These are phyloP conservation scores for Lasioglossum morio DNA, from an alignment of 2,888 invertebrate species.

Conservation along the genomic window DNA sequence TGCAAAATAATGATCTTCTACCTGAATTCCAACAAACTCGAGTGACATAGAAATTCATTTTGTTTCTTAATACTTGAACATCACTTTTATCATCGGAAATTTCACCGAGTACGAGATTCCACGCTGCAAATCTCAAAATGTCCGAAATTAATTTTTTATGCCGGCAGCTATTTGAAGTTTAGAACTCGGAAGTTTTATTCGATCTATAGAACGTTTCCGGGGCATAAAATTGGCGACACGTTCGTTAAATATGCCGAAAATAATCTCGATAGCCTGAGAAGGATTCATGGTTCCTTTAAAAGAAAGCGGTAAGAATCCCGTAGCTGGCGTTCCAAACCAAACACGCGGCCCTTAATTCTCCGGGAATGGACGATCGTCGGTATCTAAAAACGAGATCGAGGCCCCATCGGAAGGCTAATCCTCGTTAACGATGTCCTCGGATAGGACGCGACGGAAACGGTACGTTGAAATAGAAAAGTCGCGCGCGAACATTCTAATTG, in stretches of 20 bases:
- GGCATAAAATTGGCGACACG: not conserved
- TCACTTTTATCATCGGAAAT: not conserved
- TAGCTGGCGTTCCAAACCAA: not conserved
- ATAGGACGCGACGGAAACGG: not conserved
- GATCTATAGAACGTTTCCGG: not conserved
- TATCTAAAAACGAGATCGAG: not conserved
- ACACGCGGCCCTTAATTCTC: not conserved
- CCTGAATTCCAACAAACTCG: not conserved
- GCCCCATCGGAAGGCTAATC: not conserved
- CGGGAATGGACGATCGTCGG: not conserved
- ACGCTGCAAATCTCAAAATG: not conserved
- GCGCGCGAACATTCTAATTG: not conserved
- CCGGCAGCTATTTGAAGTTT: not conserved
- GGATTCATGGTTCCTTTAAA: not conserved
- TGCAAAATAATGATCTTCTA: not conserved
- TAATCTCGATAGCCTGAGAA: too few relatives aligned
- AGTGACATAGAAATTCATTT: too few relatives aligned
- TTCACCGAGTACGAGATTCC: not conserved
- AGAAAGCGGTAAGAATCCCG: not conserved
- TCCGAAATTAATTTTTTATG: not conserved
- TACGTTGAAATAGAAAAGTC: not conserved
- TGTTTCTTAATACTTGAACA: too few relatives aligned
- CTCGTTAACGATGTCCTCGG: not conserved
- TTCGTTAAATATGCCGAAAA: too few relatives aligned
- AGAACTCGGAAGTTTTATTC: not conserved